These are phyloP conservation scores for Fregetta grallaria DNA, from an alignment of 2,113 vertebrate genomes.

Conservation along the genomic window DNA sequence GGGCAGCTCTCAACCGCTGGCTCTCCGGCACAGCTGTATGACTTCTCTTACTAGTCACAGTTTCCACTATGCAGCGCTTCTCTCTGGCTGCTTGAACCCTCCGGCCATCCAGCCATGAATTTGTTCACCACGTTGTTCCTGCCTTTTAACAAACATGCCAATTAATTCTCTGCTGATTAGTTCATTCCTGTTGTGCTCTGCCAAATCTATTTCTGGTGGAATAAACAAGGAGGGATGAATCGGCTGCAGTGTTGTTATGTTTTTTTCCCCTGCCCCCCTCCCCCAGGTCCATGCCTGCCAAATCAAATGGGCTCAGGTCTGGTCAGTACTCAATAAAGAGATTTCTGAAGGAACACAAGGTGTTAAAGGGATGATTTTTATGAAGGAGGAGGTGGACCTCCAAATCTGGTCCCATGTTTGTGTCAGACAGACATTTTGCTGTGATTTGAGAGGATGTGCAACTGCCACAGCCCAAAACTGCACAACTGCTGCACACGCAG, in stretches of 20 bases:
- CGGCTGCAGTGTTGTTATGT: background rate
- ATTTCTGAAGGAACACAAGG: background rate
- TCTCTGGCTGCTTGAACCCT: slow-evolving; percentile 41
- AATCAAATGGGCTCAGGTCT: slow-evolving; percentile 25
- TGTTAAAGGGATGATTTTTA: background rate
- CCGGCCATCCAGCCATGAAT: slow-evolving; percentile 28
- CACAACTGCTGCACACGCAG: background rate
- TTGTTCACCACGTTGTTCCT: slow-evolving; percentile 24
- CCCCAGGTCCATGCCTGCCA: background rate
- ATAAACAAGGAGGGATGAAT: slow-evolving; percentile 63
- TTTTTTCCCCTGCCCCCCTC: background rate
- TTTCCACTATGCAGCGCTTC: slow-evolving; percentile 45
- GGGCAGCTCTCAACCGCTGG: background rate
- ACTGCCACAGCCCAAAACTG: background rate
- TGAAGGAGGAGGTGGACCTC: background rate
- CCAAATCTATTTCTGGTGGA: slow-evolving; percentile 64
- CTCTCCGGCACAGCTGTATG: background rate
- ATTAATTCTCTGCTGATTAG: slow-evolving; percentile 68
- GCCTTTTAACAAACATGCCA: slow-evolving; percentile 53
- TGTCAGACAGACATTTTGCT: background rate
- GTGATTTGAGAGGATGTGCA: background rate
- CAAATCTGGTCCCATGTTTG: rapidly evolving
- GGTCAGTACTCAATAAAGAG: background rate
- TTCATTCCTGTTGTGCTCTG: slow-evolving; percentile 37
- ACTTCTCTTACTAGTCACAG: slow-evolving; percentile 1